phyloP scores from a whole-genome alignment of 2,888 invertebrate genomes.

The Hymenopus coronatus region DNA sequence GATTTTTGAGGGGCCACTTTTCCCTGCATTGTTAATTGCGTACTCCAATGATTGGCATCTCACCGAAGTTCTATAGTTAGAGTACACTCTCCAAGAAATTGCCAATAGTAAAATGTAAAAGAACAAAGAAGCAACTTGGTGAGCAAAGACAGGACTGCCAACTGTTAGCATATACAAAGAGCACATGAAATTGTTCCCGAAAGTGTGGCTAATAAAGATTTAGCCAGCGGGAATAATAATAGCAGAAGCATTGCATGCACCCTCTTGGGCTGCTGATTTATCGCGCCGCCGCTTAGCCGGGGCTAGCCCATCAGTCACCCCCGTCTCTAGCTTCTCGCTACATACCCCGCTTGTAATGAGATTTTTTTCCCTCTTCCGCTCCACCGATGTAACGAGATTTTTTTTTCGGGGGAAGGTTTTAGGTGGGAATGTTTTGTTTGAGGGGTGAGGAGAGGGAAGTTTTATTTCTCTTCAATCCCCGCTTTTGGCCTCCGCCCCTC shows the following conservation, averaged over 20 bases:
- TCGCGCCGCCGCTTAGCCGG: conserved; percentile 27
- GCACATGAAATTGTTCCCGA: neutral
- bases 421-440: neutral
- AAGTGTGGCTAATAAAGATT: neutral
- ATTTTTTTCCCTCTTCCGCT: conserved; percentile 26
- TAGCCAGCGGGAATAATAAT: neutral
- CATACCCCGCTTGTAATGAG: conserved; percentile 29
- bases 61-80: too few relatives aligned
- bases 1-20: too few relatives aligned
- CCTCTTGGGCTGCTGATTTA: conserved; percentile 20
- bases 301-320: conserved; percentile 28
- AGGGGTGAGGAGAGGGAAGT: neutral
- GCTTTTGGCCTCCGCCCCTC: neutral
- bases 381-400: conserved; percentile 34
- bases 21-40: too few relatives aligned
- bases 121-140: neutral
- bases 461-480: neutral
- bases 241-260: neutral
- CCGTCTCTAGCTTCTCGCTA: neutral
- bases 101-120: neutral
- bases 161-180: neutral
- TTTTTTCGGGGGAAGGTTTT: neutral
- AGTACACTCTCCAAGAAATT: neutral
- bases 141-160: neutral
- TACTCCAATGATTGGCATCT: too few relatives aligned